Base-by-base conservation (phyloP, 2,113 vertebrate species). In the Nasalis larvatus region DNA sequence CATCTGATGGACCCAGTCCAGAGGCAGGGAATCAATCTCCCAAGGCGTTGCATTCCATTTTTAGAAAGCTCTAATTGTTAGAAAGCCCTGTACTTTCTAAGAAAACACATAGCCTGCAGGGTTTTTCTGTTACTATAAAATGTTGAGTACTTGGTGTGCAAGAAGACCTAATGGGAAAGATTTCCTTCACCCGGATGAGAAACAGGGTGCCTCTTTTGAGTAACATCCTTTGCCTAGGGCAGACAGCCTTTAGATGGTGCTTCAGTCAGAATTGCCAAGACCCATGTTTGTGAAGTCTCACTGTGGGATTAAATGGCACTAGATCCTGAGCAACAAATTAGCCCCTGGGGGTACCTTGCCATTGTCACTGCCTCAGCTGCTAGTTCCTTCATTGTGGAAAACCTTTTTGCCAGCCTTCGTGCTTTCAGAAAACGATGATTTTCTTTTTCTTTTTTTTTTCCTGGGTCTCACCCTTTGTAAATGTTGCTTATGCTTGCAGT, bases 61-160 rank as follows among this genome's bases (percentile, higher is more conserved):
- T 96, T 85, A 98, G 93, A 96, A 86, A 81, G 91, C 76, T 81
- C 66, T 45, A 6, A 52, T 96, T 96, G 58, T 97, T 98, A 58
- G 86, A 97, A 88, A 97, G 92, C 89, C 37, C 3, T 54, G 17
- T 90, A 20, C 97, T 98, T 97, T 97, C 97, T 93, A 97, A 95
- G 98, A 95, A 97, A 94, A 63, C n/a, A 20, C 63, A 25, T 35
- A n/a, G 42, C 90, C 76, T 58, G 40, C 30, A 18, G 96, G 52
- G 60, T 89, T 63, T 58, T 63, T 45, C 32, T 63, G 32, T 35
- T 54, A 32, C 16, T 73, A 80, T 94, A 58, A n/a, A 82, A 30
- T n/a, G 30, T 30, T 10, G 74, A 96, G 68, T 68, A 40, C 12
- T 86, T 42, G 17, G 80, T n/a, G 18, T 95, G 45, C 56, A 73